These are phyloP conservation scores for Taxidea taxus DNA, from an alignment of 2,113 vertebrate species.

Conservation along the genomic window DNA sequence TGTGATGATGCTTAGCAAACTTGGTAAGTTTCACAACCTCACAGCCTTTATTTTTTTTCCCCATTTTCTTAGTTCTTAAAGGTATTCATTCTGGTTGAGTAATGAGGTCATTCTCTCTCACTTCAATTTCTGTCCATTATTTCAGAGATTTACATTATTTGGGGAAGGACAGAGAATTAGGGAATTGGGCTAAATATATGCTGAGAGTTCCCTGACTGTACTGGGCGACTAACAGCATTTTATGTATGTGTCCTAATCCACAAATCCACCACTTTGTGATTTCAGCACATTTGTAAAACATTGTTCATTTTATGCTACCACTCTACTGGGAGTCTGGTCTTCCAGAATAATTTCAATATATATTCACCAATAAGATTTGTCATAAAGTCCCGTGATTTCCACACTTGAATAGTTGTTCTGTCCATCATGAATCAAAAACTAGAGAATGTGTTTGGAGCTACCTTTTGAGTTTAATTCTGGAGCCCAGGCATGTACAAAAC, in stretches of 20 bases:
- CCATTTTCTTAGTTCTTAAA: not conserved
- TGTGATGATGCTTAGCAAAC: not conserved
- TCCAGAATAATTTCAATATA: not conserved
- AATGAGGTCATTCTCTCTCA: not conserved
- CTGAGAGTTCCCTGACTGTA: not conserved
- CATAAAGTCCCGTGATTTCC: not conserved
- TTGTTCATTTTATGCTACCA: not conserved
- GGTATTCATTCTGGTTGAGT: not conserved
- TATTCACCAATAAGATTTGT: not conserved
- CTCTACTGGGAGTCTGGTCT: not conserved
- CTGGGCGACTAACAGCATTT: not conserved
- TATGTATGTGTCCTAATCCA: not conserved
- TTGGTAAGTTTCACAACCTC: not conserved
- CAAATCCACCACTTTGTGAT: not conserved
- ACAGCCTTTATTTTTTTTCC: not conserved
- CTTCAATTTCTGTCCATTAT: not conserved
- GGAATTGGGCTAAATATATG: not conserved
- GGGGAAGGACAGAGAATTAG: not conserved
- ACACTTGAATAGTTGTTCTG: not conserved
- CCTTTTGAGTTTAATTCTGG: conserved; percentile 25
- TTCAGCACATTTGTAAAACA: not conserved
- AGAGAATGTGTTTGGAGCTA: not conserved
- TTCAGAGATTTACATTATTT: not conserved
- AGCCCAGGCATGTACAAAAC: not conserved
- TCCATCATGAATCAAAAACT: not conserved